Conservation (phyloP, 2,888 invertebrate species). For the Drosophila quinaria region DNA sequence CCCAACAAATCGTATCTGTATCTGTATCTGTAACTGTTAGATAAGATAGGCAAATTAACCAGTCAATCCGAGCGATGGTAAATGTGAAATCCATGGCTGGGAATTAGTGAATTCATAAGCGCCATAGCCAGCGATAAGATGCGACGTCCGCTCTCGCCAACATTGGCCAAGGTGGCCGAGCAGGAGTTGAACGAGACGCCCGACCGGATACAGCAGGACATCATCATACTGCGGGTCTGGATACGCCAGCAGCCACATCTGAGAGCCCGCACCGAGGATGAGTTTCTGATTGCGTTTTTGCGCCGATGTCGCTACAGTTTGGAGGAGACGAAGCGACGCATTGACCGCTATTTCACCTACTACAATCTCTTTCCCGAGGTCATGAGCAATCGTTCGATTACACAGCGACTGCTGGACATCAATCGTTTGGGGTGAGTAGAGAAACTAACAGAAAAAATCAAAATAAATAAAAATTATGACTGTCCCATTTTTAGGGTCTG, state of each 20-base stretch:
- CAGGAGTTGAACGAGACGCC: slow-evolving; percentile 86
- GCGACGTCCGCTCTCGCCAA: slow-evolving; percentile 78
- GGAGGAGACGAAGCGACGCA: slow-evolving; percentile 79
- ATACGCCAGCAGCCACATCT: slow-evolving; percentile 86
- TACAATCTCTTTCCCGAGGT: slow-evolving; percentile 78
- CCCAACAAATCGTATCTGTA: slow-evolving; percentile 35
- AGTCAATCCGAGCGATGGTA: slow-evolving; percentile 12
- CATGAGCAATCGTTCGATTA: slow-evolving; percentile 70
- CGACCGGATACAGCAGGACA: slow-evolving; percentile 84
- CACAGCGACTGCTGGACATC: slow-evolving; percentile 70
- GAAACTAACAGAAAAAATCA: too few relatives aligned
- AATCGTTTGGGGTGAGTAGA: slow-evolving; percentile 76
- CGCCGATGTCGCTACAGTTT: slow-evolving; percentile 79
- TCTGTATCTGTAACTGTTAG: slow-evolving; percentile 38
- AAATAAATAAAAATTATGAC: too few relatives aligned
- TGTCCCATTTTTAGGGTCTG: slow-evolving; percentile 43
- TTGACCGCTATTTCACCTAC: slow-evolving; percentile 75
- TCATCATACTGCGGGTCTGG: slow-evolving; percentile 86
- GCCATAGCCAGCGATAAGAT: slow-evolving; percentile 51
- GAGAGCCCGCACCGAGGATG: slow-evolving; percentile 81
- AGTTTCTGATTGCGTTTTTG: slow-evolving; percentile 78
- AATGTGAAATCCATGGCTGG: slow-evolving; percentile 18
- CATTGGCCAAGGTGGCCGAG: slow-evolving; percentile 83
- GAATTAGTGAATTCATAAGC: slow-evolving; percentile 39
- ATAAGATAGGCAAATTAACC: slow-evolving; percentile 67